phyloP scores from a whole-genome alignment of 2,113 vertebrate species.

The Nycticorax nycticorax region DNA sequence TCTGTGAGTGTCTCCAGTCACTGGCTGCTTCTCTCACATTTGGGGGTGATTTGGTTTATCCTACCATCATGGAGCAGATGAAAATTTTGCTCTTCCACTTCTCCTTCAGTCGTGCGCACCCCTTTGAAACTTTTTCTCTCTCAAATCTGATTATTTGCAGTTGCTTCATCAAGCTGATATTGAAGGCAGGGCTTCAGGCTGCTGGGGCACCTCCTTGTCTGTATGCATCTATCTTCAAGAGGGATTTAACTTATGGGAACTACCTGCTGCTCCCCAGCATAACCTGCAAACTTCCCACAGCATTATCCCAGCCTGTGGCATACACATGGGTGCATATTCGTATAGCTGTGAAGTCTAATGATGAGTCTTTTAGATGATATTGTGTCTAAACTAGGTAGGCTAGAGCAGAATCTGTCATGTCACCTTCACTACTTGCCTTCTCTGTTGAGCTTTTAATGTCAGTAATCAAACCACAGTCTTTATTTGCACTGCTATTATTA shows the following conservation, averaged over 20 bases:
- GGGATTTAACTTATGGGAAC: background rate
- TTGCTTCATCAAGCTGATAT: background rate
- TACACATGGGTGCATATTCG: background rate
- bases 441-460: background rate
- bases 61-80: background rate
- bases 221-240: background rate
- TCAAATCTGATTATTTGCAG: background rate
- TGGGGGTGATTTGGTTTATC: background rate
- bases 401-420: background rate
- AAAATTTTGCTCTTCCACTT: background rate
- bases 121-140: background rate
- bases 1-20: background rate
- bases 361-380: background rate
- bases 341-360: background rate
- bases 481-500: background rate
- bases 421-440: background rate
- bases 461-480: background rate
- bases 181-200: background rate
- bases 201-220: background rate
- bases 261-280: background rate
- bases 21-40: background rate
- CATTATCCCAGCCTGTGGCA: background rate
- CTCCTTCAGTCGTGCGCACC: background rate
- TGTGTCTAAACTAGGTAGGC: background rate
- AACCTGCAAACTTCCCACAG: background rate